Percentiles rank a stretch among this genome's conserved stretches.
Conservation (phyloP, 2,113 vertebrate genomes). For the Hyla sarda region DNA sequence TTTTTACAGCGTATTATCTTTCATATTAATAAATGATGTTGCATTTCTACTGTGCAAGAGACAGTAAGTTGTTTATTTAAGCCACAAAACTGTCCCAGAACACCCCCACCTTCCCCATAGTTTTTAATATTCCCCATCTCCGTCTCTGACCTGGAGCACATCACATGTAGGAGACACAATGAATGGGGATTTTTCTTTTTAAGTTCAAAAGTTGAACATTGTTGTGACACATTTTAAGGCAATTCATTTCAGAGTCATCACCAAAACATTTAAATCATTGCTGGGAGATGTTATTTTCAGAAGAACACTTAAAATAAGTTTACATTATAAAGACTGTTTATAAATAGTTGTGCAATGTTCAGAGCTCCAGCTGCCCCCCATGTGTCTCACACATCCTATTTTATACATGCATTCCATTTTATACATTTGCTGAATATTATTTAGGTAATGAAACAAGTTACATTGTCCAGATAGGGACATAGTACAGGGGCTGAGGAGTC, state of each 20-base stretch:
- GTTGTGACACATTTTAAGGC: background rate
- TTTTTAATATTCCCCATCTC: too few relatives aligned
- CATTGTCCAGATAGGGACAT: background rate
- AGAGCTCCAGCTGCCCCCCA: background rate
- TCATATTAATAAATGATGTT: too few relatives aligned
- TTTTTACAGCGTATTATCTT: too few relatives aligned
- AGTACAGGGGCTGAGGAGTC: too few relatives aligned
- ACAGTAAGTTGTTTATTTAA: too few relatives aligned
- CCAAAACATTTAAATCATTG: background rate
- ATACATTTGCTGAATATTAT: background rate
- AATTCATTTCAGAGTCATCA: background rate
- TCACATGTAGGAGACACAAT: too few relatives aligned
- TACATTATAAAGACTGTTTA: background rate
- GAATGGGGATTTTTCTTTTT: too few relatives aligned
- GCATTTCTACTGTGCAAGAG: too few relatives aligned
- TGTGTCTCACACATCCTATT: background rate
- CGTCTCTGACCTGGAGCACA: background rate
- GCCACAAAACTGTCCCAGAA: too few relatives aligned
- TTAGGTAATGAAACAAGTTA: background rate
- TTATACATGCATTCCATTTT: too few relatives aligned
- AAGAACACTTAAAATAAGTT: background rate
- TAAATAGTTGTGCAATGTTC: background rate
- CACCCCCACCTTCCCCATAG: too few relatives aligned
- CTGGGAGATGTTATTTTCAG: background rate
- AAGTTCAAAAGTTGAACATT: background rate